phyloP scores from a whole-genome alignment of 2,888 invertebrate species.

The Drosophila lutescens region DNA sequence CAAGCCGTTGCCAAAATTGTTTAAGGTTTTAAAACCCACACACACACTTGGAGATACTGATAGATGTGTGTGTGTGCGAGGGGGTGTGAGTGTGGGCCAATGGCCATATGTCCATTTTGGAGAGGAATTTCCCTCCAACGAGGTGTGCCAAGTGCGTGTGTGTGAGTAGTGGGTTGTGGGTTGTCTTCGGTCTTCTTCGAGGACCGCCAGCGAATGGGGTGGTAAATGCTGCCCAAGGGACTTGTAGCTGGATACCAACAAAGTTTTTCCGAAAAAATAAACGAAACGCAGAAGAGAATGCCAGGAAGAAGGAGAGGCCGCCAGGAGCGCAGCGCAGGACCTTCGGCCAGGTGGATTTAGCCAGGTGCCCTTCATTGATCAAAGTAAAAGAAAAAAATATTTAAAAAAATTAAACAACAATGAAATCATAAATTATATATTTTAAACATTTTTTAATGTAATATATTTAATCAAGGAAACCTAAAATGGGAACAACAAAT shows the following conservation, averaged over 20 bases:
- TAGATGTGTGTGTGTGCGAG: slow-evolving; percentile 45
- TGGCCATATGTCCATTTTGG: slow-evolving; percentile 81
- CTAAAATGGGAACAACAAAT: no score
- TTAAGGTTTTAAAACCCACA: slow-evolving; percentile 75
- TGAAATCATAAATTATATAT: no score
- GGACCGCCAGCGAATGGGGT: slow-evolving; percentile 79
- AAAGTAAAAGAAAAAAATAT: no score
- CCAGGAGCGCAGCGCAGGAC: slow-evolving; percentile 24
- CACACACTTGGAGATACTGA: slow-evolving; percentile 49
- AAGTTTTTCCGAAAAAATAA: slow-evolving; percentile 68
- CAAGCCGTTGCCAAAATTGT: slow-evolving; percentile 78
- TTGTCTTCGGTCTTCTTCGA: slow-evolving; percentile 34
- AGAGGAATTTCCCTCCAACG: slow-evolving; percentile 58
- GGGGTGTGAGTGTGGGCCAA: slow-evolving; percentile 56
- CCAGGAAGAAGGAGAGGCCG: slow-evolving; percentile 10
- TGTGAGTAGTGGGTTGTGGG: slow-evolving; percentile 21
- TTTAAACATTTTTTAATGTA: no score
- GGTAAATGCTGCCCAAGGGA: slow-evolving; percentile 84
- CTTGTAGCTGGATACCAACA: slow-evolving; percentile 83
- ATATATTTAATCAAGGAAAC: no score
- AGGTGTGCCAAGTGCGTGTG: slow-evolving; percentile 42
- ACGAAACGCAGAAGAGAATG: slow-evolving; percentile 47
- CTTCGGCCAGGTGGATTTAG: slow-evolving; percentile 23
- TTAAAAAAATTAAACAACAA: no score
- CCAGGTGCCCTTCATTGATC: not conserved